A percentile compares a stretch with the other conserved stretches of the same genome.
Evolutionary conservation across 2,797 vertebrate species (phyloP).

Genomic region (Catamblyrhynchus diadema): DNA sequence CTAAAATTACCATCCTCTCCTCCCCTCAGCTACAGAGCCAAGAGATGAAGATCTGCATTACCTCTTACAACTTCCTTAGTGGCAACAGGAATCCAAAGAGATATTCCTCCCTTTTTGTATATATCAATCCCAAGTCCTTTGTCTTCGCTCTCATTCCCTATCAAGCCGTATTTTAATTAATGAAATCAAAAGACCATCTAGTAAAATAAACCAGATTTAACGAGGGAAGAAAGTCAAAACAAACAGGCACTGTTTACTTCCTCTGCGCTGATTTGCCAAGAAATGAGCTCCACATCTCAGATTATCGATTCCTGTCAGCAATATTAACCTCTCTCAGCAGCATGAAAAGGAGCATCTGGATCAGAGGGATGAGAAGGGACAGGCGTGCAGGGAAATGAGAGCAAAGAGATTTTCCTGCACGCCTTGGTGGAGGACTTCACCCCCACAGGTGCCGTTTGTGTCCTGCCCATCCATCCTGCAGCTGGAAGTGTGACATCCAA

Average conservation of each 20-base stretch:
- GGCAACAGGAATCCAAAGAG: not conserved
- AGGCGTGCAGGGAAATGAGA: not conserved
- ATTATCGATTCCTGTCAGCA: not conserved
- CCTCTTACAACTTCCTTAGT: not conserved
- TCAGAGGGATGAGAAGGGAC: not conserved
- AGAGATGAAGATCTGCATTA: not conserved
- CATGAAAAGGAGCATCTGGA: slow-evolving; percentile 4
- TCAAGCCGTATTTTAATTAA: slow-evolving; percentile 31
- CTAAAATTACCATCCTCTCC: slow-evolving; percentile 16
- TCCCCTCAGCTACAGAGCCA: not conserved
- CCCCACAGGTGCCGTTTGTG: not conserved
- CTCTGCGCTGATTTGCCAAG: slow-evolving; percentile 9
- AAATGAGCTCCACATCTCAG: not conserved
- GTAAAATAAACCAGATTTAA: slow-evolving; percentile 60
- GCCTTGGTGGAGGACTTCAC: not conserved
- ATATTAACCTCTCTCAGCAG: not conserved
- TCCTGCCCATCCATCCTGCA: not conserved
- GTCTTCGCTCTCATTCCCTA: not conserved
- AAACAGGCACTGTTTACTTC: slow-evolving; percentile 43
- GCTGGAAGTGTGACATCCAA: not conserved
- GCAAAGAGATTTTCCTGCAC: not conserved
- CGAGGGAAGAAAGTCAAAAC: slow-evolving; percentile 51
- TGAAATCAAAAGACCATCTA: slow-evolving; percentile 49
- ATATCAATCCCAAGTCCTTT: not conserved
- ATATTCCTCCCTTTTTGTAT: not conserved